Percentiles rank a stretch among this genome's conserved stretches.
These are phyloP conservation scores for Trochalopteron elliotii DNA, from an alignment of 2,113 vertebrate genomes.

Conservation along the genomic window DNA sequence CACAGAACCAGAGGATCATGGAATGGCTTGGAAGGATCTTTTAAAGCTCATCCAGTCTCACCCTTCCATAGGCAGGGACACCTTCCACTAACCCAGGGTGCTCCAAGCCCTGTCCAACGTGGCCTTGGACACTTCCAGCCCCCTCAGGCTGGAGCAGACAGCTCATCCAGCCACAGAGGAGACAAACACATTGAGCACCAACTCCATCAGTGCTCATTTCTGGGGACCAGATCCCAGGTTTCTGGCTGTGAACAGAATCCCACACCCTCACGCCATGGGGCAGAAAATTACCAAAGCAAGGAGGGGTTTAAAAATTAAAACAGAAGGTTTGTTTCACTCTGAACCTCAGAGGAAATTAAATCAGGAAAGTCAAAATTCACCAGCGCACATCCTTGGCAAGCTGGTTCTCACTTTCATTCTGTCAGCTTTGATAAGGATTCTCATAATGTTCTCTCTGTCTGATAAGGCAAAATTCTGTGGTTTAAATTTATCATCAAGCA, in stretches of 20 bases:
- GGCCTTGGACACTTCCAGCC: neutral
- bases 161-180: neutral
- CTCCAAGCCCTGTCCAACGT: neutral
- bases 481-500: neutral
- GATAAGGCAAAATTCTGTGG: neutral
- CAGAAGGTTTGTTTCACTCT: neutral
- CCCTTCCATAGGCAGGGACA: neutral
- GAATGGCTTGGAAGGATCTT: neutral
- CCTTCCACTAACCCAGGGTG: neutral
- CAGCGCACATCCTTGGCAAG: accelerated
- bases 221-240: neutral
- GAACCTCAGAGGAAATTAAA: neutral
- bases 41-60: accelerated
- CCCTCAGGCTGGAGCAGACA: neutral
- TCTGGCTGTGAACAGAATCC: neutral
- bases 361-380: neutral
- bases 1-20: neutral
- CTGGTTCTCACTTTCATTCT: neutral
- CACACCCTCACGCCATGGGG: accelerated
- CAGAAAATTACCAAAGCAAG: neutral
- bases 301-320: neutral
- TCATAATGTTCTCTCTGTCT: neutral
- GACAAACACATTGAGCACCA: accelerated
- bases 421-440: neutral
- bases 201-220: neutral